Evolutionary conservation across 2,888 invertebrate species (phyloP).

Genomic region (Sphaeridia pumilis): DNA sequence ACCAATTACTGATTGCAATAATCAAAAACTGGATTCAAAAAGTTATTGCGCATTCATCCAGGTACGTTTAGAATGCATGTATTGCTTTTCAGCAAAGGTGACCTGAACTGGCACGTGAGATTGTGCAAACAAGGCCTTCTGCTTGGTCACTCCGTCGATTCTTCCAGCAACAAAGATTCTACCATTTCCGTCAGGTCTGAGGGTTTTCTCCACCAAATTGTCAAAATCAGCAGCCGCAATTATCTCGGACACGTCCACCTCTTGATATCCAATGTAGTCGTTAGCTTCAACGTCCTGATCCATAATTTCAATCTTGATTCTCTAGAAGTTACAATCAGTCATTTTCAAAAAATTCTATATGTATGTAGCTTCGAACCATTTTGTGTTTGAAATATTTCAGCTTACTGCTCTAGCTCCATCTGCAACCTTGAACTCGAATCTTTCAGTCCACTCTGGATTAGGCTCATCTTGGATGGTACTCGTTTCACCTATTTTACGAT

Average conservation of each 20-base stretch:
- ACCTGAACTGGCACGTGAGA: too few relatives aligned
- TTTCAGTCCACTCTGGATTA: constrained; percentile 8
- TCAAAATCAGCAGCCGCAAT: constrained; percentile 1
- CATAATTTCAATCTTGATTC: constrained; percentile 14
- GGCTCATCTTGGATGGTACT: not conserved
- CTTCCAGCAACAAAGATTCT: not conserved
- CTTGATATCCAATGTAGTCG: constrained; percentile 12
- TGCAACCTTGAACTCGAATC: constrained; percentile 2
- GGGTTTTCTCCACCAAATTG: not conserved
- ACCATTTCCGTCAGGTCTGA: not conserved
- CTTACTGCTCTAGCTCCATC: not conserved
- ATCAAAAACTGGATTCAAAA: too few relatives aligned
- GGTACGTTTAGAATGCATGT: too few relatives aligned
- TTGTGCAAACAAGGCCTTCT: too few relatives aligned
- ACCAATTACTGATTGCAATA: too few relatives aligned
- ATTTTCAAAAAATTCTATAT: not conserved
- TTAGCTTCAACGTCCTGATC: constrained; percentile 11
- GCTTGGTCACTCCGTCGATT: not conserved
- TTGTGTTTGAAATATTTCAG: constrained; percentile 1
- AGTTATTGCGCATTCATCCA: too few relatives aligned
- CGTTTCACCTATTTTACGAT: constrained; percentile 3
- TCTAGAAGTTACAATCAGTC: constrained; percentile 3
- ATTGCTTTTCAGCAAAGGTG: too few relatives aligned
- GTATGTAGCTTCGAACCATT: too few relatives aligned
- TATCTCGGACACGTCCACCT: constrained; percentile 7